These are phyloP conservation scores for Caenorhabditis drosophilae DNA, from an alignment of 2,888 invertebrate species.

Conservation along the genomic window DNA sequence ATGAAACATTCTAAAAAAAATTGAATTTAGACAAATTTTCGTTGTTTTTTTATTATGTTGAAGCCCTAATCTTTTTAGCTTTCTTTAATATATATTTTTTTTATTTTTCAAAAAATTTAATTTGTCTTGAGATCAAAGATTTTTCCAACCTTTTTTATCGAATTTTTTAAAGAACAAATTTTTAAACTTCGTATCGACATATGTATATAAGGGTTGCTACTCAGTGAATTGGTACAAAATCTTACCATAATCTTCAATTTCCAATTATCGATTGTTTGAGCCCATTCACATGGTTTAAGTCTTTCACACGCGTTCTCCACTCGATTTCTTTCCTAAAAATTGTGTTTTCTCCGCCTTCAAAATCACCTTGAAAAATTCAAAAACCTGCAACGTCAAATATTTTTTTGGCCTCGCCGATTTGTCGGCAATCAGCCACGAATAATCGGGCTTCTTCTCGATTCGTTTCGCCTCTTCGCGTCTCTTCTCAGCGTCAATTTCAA, in stretches of 20 bases:
- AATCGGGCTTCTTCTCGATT: slow-evolving; percentile 24
- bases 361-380: slow-evolving; percentile 2
- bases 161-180: too few relatives aligned
- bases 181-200: too few relatives aligned
- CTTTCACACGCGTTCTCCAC: slow-evolving; percentile 40
- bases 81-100: not conserved
- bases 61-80: not conserved
- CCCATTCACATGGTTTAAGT: slow-evolving; percentile 33
- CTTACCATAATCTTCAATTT: slow-evolving; percentile 20
- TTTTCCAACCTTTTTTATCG: too few relatives aligned
- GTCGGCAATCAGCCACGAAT: slow-evolving; percentile 34
- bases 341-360: slow-evolving; percentile 1
- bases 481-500: slow-evolving; percentile 11
- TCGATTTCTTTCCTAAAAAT: slow-evolving; percentile 31
- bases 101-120: too few relatives aligned
- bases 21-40: not conserved
- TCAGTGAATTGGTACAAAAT: too few relatives aligned
- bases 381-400: slow-evolving; percentile 10
- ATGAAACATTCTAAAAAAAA: not conserved
- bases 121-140: too few relatives aligned
- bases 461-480: slow-evolving; percentile 16
- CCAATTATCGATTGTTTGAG: slow-evolving; percentile 30
- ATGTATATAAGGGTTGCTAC: too few relatives aligned
- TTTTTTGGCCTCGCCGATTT: slow-evolving; percentile 7
- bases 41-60: not conserved